Conservation (phyloP, 2,888 invertebrate genomes). For the Electrophaes corylata region DNA sequence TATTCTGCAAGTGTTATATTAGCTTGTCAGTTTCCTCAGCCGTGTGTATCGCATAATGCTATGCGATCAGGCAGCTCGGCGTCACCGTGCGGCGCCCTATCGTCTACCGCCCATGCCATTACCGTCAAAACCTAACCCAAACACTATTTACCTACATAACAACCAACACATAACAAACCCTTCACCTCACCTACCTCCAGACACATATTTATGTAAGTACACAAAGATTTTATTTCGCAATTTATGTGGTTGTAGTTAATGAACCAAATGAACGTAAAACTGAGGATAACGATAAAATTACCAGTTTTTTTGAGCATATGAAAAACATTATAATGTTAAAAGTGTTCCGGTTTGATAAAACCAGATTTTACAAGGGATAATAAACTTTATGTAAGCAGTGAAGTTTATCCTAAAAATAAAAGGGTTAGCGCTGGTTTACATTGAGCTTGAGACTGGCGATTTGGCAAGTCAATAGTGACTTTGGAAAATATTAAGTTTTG, state of each 20-base stretch:
- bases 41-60: slow-evolving; percentile 56
- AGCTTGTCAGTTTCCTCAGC: slow-evolving; percentile 21
- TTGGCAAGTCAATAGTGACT: background rate
- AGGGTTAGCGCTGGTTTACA: slow-evolving; percentile 1
- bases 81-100: slow-evolving; percentile 74
- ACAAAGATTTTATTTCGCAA: slow-evolving; percentile 1
- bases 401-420: slow-evolving; percentile 9
- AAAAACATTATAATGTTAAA: slow-evolving; percentile 17
- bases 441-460: background rate
- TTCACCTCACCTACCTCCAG: slow-evolving; percentile 3
- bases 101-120: slow-evolving; percentile 71
- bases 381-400: slow-evolving; percentile 14
- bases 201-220: background rate
- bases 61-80: slow-evolving; percentile 68
- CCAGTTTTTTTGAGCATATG: slow-evolving; percentile 15
- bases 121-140: slow-evolving; percentile 52
- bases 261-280: slow-evolving; percentile 26
- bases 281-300: slow-evolving; percentile 28
- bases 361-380: slow-evolving; percentile 20
- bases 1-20: background rate
- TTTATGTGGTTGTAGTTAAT: slow-evolving; percentile 15
- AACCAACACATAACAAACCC: slow-evolving; percentile 5
- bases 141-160: slow-evolving; percentile 22
- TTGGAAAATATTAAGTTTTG: background rate
- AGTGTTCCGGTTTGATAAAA: slow-evolving; percentile 23